Evolutionary conservation across 1,140 invertebrate genomes (phyloP).

Genomic region (Micrasema longulum): DNA sequence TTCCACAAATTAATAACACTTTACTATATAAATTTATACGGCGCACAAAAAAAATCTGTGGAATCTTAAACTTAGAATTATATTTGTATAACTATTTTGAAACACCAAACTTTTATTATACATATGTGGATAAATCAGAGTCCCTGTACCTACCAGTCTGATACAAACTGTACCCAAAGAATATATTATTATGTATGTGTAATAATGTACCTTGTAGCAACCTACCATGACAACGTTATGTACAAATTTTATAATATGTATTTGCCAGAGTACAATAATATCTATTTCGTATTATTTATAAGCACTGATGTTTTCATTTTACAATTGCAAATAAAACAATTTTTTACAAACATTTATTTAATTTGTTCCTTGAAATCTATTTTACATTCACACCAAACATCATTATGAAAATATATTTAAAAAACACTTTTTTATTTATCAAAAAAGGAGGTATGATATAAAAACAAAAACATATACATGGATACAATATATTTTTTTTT

Average conservation of each 20-base stretch:
- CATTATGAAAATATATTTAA: too few species aligned
- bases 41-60: too few species aligned
- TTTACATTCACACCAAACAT: too few species aligned
- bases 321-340: conserved; percentile 17
- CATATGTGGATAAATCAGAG: conserved; percentile 11
- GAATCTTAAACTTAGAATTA: too few species aligned
- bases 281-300: conserved; percentile 8
- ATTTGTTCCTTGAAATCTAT: neutral
- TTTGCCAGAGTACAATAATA: neutral
- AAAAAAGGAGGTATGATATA: too few species aligned
- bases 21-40: too few species aligned
- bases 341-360: conserved; percentile 23
- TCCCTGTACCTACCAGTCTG: conserved; percentile 11
- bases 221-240: conserved; percentile 11
- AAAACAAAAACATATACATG: too few species aligned
- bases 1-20: too few species aligned
- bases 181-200: conserved; percentile 14
- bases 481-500: too few species aligned
- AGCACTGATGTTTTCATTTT: neutral
- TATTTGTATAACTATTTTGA: too few species aligned
- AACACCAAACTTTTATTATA: too few species aligned
- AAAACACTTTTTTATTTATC: too few species aligned
- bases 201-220: conserved; percentile 7
- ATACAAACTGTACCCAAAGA: conserved; percentile 31
- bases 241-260: conserved; percentile 26